Base-by-base conservation (phyloP, 2,113 vertebrate species). In the Sitta europaea region DNA sequence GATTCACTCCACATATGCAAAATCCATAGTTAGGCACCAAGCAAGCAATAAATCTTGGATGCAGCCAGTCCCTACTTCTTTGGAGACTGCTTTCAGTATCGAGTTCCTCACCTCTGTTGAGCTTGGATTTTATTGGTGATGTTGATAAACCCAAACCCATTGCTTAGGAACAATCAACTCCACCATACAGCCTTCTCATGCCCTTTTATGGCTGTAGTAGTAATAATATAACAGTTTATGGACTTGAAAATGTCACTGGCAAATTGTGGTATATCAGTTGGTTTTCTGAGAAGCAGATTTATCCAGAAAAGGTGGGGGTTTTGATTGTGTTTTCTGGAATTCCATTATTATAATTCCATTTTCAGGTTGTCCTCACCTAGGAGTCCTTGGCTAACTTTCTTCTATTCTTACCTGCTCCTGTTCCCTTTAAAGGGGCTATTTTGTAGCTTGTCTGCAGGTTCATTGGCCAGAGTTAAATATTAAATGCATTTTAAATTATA, bases 301-400 rank as follows among this genome's bases (percentile, higher is more conserved):
- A 17, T 47, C 58, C 8, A 33, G 59, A 70, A 80, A 21, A 21
- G 12, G 15, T 47, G 15, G 2, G 1, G 0, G 0, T 50, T 79
- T 76, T 88, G 17, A 51, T 23, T 70, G 10, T 36, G 27, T 27
- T 47, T 83, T 58, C 29, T 83, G 27, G 14, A 79, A 83, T 83
- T 80, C 24, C 40, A 7, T 71, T 58, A 42, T 70, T 86, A 6
- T 76, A 3, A 33, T 83, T 88, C 19, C 35, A 3, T 53, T 80
- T 55, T 62, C 47, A 65, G 25, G 6, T 77, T 70, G 10, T 74
- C 3, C 47, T 88, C 12, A 47, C 6, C 23, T 83, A 50, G 40
- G 43, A 82, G 43, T 62, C 36, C 43, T 77, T 90, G 17, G 13
- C 13, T 66, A 68, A 35, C 6, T 45, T 70, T 59, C 21, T 74